Evolutionary conservation across 30 jellyfish, hydroid and myxozoan genomes (phyloP).

Genomic region (Hydra vulgaris): DNA sequence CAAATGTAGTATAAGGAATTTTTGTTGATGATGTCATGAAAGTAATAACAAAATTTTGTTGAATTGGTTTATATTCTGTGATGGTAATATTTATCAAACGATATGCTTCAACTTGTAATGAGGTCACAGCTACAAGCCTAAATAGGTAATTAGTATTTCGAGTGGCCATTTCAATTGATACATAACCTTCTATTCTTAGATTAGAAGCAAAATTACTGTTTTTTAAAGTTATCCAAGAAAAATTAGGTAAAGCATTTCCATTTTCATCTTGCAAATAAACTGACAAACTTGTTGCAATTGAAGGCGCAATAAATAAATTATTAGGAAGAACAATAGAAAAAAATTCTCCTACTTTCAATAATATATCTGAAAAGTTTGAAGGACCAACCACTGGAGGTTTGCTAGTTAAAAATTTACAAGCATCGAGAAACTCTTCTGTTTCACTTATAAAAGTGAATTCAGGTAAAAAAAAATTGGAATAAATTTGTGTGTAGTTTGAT

Average conservation of each 20-base stretch:
- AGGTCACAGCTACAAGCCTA: slow-evolving; percentile 22
- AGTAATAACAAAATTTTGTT: slow-evolving; percentile 21
- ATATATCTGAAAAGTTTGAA: slow-evolving; percentile 5
- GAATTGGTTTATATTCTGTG: not conserved
- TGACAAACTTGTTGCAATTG: slow-evolving; percentile 1
- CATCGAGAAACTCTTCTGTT: slow-evolving; percentile 13
- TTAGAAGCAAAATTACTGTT: not conserved
- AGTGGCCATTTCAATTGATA: slow-evolving; percentile 15
- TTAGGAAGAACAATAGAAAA: slow-evolving; percentile 32
- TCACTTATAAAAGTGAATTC: slow-evolving; percentile 21
- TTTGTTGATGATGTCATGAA: slow-evolving; percentile 25
- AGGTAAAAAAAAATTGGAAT: slow-evolving; percentile 27
- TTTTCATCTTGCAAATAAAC: slow-evolving; percentile 13
- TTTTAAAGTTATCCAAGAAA: slow-evolving; percentile 11
- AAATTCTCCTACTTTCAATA: slow-evolving; percentile 45
- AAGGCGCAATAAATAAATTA: slow-evolving; percentile 42
- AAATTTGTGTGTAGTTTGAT: slow-evolving; percentile 19
- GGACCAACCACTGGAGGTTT: slow-evolving; percentile 38
- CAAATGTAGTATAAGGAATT: slow-evolving; percentile 16
- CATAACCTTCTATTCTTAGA: slow-evolving; percentile 15
- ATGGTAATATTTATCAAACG: not conserved
- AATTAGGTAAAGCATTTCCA: slow-evolving; percentile 7
- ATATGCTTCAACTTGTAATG: slow-evolving; percentile 5
- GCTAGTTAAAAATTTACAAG: slow-evolving; percentile 37
- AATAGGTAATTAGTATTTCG: slow-evolving; percentile 7